These are phyloP conservation scores for Gastrophryne carolinensis DNA, from an alignment of 2,797 vertebrate genomes.

Conservation along the genomic window DNA sequence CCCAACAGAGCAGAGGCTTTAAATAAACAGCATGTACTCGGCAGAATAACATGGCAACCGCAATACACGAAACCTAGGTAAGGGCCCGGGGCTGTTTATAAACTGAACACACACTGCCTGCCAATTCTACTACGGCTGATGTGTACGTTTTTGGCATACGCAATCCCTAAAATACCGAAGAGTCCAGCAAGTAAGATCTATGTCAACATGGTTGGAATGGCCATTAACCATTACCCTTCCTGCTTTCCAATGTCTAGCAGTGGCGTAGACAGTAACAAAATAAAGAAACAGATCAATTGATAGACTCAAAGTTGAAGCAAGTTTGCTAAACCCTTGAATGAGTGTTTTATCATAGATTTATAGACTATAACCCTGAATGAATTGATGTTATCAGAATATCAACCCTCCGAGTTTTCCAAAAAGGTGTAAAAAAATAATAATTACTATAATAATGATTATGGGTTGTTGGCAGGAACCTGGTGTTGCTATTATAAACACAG, in stretches of 20 bases:
- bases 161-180: constrained; percentile 20
- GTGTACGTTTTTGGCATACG: background rate
- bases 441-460: too few species aligned
- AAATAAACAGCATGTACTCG: background rate
- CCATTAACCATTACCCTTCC: background rate
- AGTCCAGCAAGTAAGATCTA: constrained; percentile 8
- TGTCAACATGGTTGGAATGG: background rate
- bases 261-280: too few species aligned
- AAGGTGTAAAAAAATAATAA: too few species aligned
- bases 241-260: background rate
- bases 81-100: constrained; percentile 10
- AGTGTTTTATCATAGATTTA: too few species aligned
- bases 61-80: background rate
- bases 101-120: background rate
- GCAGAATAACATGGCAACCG: background rate
- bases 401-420: too few species aligned
- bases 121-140: background rate
- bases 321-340: too few species aligned
- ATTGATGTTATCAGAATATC: too few species aligned
- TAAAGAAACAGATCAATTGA: too few species aligned
- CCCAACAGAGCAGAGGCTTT: background rate
- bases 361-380: too few species aligned
- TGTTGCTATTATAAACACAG: background rate
- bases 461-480: background rate
- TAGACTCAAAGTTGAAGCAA: too few species aligned